These are phyloP conservation scores for Zaprionus taronus DNA, from an alignment of 1,140 invertebrate genomes.

Conservation along the genomic window DNA sequence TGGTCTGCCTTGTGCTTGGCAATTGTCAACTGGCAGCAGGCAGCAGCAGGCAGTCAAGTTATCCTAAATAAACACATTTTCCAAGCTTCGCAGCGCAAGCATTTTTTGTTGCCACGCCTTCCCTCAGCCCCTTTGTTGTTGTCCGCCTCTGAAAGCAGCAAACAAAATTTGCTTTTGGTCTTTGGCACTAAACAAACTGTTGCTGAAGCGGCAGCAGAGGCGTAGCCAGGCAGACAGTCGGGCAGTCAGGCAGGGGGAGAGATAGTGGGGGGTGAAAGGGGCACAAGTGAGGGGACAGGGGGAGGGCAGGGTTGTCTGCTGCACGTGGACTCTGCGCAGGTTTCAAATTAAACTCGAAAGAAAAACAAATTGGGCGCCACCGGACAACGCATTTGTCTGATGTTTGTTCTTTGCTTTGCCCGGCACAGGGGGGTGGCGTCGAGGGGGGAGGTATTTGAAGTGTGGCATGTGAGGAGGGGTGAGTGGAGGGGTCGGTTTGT, in stretches of 20 bases:
- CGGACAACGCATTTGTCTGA: constrained; percentile 74
- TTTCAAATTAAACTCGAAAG: constrained; percentile 81
- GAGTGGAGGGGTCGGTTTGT: background rate
- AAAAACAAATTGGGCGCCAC: constrained; percentile 78
- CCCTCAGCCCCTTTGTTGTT: background rate
- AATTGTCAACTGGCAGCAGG: constrained; percentile 70
- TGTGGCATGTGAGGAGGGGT: background rate
- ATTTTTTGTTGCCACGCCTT: constrained; percentile 30
- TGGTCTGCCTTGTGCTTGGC: constrained; percentile 16
- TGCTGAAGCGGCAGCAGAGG: constrained; percentile 42
- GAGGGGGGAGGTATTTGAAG: background rate
- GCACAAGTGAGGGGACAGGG: background rate
- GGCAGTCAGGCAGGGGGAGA: background rate
- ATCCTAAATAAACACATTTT: constrained; percentile 83
- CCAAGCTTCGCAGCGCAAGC: constrained; percentile 66
- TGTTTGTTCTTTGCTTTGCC: constrained; percentile 57
- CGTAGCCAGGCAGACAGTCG: background rate
- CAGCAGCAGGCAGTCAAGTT: constrained; percentile 65
- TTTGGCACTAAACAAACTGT: constrained; percentile 68
- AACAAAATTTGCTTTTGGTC: constrained; percentile 56
- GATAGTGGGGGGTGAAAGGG: background rate
- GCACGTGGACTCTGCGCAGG: constrained; percentile 48
- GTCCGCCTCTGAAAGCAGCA: constrained; percentile 4
- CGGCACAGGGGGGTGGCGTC: background rate
- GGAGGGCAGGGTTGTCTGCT: background rate